Conservation (phyloP, 2,113 vertebrate species). For the Dicentrarchus labrax region DNA sequence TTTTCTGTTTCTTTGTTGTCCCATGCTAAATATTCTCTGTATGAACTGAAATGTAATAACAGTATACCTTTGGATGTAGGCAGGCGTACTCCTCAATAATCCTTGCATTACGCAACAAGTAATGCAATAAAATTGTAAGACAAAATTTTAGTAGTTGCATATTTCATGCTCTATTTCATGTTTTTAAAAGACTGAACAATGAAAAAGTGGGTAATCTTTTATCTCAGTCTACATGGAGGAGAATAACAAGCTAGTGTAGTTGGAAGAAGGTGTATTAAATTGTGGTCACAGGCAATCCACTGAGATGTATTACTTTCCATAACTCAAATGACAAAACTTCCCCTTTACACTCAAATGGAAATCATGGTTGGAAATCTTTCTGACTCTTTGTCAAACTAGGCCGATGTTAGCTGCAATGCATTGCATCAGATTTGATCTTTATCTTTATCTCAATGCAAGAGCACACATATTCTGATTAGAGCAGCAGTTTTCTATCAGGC, state of each 20-base stretch:
- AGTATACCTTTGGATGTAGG: too few species aligned
- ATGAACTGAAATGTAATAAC: background rate
- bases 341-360: conserved; percentile 43
- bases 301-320: conserved; percentile 57
- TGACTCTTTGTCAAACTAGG: conserved; percentile 55
- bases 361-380: conserved; percentile 54
- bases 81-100: background rate
- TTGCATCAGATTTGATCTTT: conserved; percentile 50
- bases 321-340: conserved; percentile 53
- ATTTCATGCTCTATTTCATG: conserved; percentile 18
- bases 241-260: conserved; percentile 31
- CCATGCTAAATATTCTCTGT: background rate
- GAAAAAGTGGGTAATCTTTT: conserved; percentile 17
- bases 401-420: conserved; percentile 27
- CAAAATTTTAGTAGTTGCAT: conserved; percentile 20
- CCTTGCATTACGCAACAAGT: conserved; percentile 41
- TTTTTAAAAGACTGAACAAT: conserved; percentile 22
- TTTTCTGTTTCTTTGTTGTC: background rate
- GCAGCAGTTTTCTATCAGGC: conserved; percentile 48
- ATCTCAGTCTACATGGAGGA: conserved; percentile 15
- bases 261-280: conserved; percentile 25
- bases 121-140: conserved; percentile 3
- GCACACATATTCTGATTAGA: conserved; percentile 7
- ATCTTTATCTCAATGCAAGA: conserved; percentile 44
- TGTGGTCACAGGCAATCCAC: conserved; percentile 44